Base-by-base conservation (phyloP, 2,888 invertebrate genomes). In the Synergus japonicus region DNA sequence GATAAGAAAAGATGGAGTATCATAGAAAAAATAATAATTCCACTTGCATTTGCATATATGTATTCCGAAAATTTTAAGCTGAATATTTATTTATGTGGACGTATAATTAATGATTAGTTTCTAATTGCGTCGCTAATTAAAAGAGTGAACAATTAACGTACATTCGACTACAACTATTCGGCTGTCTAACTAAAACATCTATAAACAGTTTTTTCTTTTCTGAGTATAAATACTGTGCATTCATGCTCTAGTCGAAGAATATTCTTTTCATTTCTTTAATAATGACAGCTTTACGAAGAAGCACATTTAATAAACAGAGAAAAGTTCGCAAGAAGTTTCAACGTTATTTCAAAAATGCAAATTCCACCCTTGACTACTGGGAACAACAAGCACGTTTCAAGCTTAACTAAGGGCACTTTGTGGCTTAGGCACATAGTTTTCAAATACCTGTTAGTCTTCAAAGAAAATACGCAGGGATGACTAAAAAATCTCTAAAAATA, bases 261-360 rank as follows among this genome's bases (percentile, higher is more conserved):
- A 4, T 54, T 9, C 5, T 73, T n/a, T 54, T 73, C 0, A n/a
- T 41, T 41, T 41, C 65, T 37, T 41, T n/a, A 41, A 65, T 2
- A n/a, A 43, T n/a, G 1, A 1, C 41, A 41, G 15, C n/a, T 65
- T 41, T 8, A 43, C 7, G 41, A n/a, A 65, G n/a, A 41, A 41
- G n/a, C 7, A 2, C 22, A 29, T 22, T 18, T 29, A 22, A 37
- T 1, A 54, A 49, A 37, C 15, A 10, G 49, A 15, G 0, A 37
- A 73, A 54, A 49, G 10, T 54, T 37, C 49, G 15, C 10, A n/a
- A 49, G 37, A 10, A 54, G 22, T 54, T 49, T 13, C 15, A 13
- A 29, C 49, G 54, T 37, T 73, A 54, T 73, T 54, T 73, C 4
- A 29, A 73, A 73, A 54, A 73, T 54, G 54, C 8, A 73, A 73